Percentiles rank a stretch among this genome's conserved stretches.
These are phyloP conservation scores for Melolontha melolontha DNA, from an alignment of 2,888 invertebrate genomes.

Conservation along the genomic window DNA sequence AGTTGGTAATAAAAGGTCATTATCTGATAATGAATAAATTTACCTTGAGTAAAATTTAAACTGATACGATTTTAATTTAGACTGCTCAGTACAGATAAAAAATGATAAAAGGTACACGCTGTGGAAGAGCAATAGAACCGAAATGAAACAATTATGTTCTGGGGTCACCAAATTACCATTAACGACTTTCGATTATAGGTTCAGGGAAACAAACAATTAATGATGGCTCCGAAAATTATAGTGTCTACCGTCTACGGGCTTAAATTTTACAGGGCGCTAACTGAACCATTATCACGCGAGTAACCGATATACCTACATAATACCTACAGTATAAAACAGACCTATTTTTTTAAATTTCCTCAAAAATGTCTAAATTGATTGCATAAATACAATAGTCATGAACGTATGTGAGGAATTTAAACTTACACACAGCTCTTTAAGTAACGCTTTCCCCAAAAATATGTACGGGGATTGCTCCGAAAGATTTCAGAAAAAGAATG, in stretches of 20 bases:
- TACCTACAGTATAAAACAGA: too few species aligned
- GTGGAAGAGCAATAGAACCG: not conserved
- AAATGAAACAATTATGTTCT: constrained; percentile 25
- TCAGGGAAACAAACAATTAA: constrained; percentile 39
- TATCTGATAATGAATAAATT: constrained; percentile 31
- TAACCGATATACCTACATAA: not conserved
- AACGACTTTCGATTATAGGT: constrained; percentile 41
- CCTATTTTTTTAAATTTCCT: too few species aligned
- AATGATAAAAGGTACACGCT: not conserved
- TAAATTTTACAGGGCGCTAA: constrained; percentile 6
- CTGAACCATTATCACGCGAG: not conserved
- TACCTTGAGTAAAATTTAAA: constrained; percentile 24
- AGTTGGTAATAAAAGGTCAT: constrained; percentile 22
- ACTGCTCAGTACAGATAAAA: not conserved
- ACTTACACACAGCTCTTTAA: too few species aligned
- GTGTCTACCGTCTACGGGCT: constrained; percentile 31
- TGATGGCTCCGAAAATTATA: constrained; percentile 37
- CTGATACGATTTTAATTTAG: constrained; percentile 34
- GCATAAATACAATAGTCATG: too few species aligned
- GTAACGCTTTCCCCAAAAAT: too few species aligned
- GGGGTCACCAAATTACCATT: constrained; percentile 32
- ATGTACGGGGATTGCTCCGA: too few species aligned
- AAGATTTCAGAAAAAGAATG: too few species aligned
- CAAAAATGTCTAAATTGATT: too few species aligned
- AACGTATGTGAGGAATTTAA: too few species aligned